Evolutionary conservation across 2,888 invertebrate species (phyloP).

Genomic region (Nineta flava): DNA sequence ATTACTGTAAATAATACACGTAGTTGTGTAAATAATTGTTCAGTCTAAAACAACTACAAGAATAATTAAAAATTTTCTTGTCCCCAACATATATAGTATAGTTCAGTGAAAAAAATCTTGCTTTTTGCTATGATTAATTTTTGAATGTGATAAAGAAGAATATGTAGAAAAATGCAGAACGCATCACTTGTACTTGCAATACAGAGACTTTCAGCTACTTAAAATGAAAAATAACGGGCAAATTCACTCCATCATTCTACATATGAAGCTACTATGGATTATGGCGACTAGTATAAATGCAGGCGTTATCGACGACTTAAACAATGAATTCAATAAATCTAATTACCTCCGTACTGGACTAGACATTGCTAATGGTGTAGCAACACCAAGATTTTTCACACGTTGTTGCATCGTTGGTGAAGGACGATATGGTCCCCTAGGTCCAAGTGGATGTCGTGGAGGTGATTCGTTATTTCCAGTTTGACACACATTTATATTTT

Average conservation of each 20-base stretch:
- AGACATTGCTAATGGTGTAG: conserved; percentile 74
- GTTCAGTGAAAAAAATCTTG: no score
- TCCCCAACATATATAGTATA: no score
- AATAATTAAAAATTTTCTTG: no score
- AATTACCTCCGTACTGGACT: conserved; percentile 74
- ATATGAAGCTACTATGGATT: background rate
- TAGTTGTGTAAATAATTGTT: no score
- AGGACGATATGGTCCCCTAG: conserved; percentile 33
- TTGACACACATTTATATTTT: conserved; percentile 21
- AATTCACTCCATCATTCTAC: background rate
- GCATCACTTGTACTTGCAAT: no score
- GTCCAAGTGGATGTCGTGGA: conserved; percentile 21
- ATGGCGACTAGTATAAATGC: conserved; percentile 1
- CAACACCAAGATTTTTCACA: conserved; percentile 77
- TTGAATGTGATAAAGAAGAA: no score
- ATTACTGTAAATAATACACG: no score
- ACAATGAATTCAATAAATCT: conserved; percentile 10
- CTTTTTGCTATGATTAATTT: no score
- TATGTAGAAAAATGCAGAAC: no score
- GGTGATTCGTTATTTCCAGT: conserved; percentile 14
- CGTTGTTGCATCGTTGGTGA: conserved; percentile 83
- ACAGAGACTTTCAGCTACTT: no score
- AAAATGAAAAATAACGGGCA: no score
- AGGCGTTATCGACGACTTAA: background rate
- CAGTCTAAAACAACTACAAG: no score